These are phyloP conservation scores for Quadroppia sp. DNA, from an alignment of 2,888 invertebrate species.

Conservation along the genomic window DNA sequence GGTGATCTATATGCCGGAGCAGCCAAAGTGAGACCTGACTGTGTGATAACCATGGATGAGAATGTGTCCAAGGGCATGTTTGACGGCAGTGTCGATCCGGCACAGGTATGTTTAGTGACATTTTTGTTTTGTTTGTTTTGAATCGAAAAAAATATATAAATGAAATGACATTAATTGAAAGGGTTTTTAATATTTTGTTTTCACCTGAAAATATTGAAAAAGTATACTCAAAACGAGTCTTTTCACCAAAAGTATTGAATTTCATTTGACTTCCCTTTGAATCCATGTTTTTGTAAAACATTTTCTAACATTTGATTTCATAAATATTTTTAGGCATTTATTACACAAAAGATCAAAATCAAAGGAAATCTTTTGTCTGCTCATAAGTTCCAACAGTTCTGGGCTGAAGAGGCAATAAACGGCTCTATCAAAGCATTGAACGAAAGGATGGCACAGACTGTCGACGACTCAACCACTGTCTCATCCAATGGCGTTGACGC, in stretches of 20 bases:
- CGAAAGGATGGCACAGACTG: neutral
- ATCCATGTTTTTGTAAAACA: too few species aligned
- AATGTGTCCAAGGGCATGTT: constrained; percentile 72
- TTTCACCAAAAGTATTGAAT: too few species aligned
- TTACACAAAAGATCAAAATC: constrained; percentile 53
- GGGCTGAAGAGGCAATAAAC: constrained; percentile 44
- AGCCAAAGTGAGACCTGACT: constrained; percentile 72
- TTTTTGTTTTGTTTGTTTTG: too few species aligned
- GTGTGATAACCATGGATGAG: constrained; percentile 78
- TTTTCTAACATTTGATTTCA: too few species aligned
- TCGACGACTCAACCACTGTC: neutral
- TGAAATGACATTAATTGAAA: too few species aligned
- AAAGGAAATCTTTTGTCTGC: constrained; percentile 53
- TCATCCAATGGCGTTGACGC: neutral
- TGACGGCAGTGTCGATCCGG: constrained; percentile 55
- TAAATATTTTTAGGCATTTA: constrained; percentile 51
- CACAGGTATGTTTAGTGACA: constrained; percentile 53
- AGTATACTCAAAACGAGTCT: too few species aligned
- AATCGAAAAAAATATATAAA: too few species aligned
- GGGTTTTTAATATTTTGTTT: too few species aligned
- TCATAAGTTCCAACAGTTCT: constrained; percentile 52
- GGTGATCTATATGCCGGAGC: constrained; percentile 71
- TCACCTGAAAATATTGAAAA: too few species aligned
- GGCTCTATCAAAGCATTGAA: neutral
- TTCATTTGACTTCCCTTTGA: too few species aligned